Evolutionary conservation across 2,113 vertebrate genomes (phyloP).

Genomic region (Eptesicus fuscus): DNA sequence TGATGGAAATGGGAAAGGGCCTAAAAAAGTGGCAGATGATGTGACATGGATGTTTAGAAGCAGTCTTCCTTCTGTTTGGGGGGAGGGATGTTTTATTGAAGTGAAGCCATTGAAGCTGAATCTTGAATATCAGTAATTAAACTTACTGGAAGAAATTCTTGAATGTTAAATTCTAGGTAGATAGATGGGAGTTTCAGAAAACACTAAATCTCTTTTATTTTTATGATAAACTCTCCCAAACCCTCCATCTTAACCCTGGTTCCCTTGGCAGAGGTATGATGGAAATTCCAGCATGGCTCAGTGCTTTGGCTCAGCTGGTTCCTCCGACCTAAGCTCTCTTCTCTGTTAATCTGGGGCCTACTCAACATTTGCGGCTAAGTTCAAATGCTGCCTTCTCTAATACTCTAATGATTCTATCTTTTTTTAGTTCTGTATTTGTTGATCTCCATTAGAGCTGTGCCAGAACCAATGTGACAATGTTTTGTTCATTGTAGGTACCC

Average conservation of each 20-base stretch:
- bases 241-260: background rate
- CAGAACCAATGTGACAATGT: background rate
- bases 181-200: conserved; percentile 16
- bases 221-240: background rate
- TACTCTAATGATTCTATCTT: background rate
- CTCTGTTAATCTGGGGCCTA: background rate
- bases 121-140: background rate
- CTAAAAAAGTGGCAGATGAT: background rate
- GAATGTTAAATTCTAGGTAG: background rate
- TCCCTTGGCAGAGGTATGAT: background rate
- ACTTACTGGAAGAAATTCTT: background rate
- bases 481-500: background rate
- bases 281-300: background rate
- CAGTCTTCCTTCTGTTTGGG: background rate
- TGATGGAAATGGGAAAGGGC: background rate
- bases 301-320: background rate
- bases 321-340: background rate
- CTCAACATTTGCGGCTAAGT: background rate
- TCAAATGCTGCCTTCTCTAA: background rate
- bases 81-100: background rate
- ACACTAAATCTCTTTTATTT: background rate
- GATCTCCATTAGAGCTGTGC: background rate
- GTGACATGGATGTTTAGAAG: background rate
- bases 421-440: background rate
- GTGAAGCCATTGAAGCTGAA: background rate